Base-by-base conservation (phyloP, 2,113 vertebrate species). In the Hippolais icterina region DNA sequence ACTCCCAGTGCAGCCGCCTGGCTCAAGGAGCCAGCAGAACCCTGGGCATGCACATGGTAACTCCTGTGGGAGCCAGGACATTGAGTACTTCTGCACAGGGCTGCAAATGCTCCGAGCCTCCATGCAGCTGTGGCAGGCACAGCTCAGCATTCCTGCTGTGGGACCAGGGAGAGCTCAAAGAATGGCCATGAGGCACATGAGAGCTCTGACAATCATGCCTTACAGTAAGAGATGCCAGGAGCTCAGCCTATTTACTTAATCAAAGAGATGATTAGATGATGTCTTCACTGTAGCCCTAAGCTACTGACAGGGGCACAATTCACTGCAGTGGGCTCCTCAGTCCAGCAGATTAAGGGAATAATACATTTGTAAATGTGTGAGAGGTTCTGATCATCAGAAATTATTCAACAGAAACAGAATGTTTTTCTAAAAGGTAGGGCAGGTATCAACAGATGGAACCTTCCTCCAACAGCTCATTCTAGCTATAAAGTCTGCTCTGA, bases 81-180 rank as follows among this genome's bases (percentile, higher is more conserved):
- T 46, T 41, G 21, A 56, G 28, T 41, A 27, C 20, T 35, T 57
- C 57, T 81, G 42, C 78, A 53, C 2, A 2, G 31, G 41, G 28
- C 46, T 53, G 61, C 74, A 83, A 33, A 35, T 49, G 42, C 71
- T 89, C 42, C 3, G 4, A 69, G 61, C 46, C 50, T 57, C 39
- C 3, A 2, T 8, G 25, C 68, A 93, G 47, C 76, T 83, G 63
- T 16, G 39, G 54, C 68, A 52, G 9, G 44, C 56, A 74, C 1
- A 2, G 71, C 23, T 46, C 64, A 54, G 46, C 64, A 71, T 41
- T 47, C 33, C 68, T 84, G 60, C 52, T 87, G 19, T 23, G 53
- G 61, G 86, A 71, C 33, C 85, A 79, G 76, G 78, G 35, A 75
- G 41, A 89, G 42, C 93, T 87, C 87, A 71, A 84, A 91, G 83